Evolutionary conservation across 2,888 invertebrate species (phyloP).

Genomic region (Drosophila algonquin): DNA sequence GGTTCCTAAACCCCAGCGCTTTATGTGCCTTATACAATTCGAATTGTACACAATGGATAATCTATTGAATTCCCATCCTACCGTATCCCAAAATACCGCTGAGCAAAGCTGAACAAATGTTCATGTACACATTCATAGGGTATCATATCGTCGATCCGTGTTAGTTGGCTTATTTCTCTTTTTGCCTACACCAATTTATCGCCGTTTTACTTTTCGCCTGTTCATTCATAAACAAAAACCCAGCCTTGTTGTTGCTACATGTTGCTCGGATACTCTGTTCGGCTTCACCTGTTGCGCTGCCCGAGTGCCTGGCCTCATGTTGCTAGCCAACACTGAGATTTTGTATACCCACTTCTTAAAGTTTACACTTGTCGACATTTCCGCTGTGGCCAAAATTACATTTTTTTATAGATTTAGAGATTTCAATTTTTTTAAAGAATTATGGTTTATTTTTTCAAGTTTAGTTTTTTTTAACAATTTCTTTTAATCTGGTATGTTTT

Average conservation of each 20-base stretch:
- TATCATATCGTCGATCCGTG: not conserved
- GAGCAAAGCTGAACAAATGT: not conserved
- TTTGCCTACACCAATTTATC: constrained; percentile 64
- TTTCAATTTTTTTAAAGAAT: too few relatives aligned
- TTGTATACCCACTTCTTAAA: too few relatives aligned
- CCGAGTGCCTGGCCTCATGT: constrained; percentile 33
- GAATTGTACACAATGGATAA: not conserved
- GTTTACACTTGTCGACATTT: too few relatives aligned
- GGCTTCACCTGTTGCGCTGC: constrained; percentile 65
- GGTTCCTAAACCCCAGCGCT: too few relatives aligned
- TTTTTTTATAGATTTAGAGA: too few relatives aligned
- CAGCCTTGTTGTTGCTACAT: constrained; percentile 48
- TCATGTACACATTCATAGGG: not conserved
- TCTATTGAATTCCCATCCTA: too few relatives aligned
- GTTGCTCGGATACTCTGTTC: constrained; percentile 13
- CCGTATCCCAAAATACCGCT: too few relatives aligned
- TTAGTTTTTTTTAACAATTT: too few relatives aligned
- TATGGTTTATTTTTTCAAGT: too few relatives aligned
- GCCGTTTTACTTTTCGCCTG: constrained; percentile 60
- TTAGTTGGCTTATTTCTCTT: constrained; percentile 21
- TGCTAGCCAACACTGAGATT: constrained; percentile 28
- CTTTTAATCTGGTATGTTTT: too few relatives aligned
- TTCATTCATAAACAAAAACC: constrained; percentile 76
- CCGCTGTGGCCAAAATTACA: too few relatives aligned
- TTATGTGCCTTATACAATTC: too few relatives aligned